A percentile compares a stretch with the other conserved stretches of the same genome.
phyloP scores from a whole-genome alignment of 2,888 invertebrate genomes.

The Dexiosoma caninum region DNA sequence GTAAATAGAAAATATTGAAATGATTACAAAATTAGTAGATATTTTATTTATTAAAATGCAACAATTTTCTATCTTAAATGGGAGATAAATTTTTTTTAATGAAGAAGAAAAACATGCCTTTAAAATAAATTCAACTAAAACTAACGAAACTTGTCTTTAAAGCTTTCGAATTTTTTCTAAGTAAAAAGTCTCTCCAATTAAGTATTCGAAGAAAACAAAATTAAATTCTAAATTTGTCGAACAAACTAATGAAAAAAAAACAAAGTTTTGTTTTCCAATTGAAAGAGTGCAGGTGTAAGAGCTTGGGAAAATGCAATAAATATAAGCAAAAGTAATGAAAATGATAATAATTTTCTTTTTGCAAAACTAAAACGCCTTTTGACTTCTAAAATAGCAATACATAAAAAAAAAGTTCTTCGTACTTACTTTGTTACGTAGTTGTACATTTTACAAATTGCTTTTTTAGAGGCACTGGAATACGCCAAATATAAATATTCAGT shows the following conservation, averaged over 20 bases:
- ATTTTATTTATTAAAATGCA: not conserved
- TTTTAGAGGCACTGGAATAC: constrained; percentile 69
- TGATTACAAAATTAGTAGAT: constrained; percentile 30
- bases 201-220: not conserved
- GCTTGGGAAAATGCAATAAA: not conserved
- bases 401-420: not conserved
- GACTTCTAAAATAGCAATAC: not conserved
- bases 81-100: constrained; percentile 40
- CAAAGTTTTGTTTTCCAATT: not conserved
- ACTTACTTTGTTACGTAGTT: constrained; percentile 72
- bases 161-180: not conserved
- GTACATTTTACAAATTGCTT: constrained; percentile 70
- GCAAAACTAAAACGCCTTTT: not conserved
- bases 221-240: constrained; percentile 1
- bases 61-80: not conserved
- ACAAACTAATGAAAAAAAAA: too few species aligned
- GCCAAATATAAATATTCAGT: constrained; percentile 71
- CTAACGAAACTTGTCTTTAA: not conserved
- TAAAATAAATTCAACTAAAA: constrained; percentile 33
- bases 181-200: constrained; percentile 6
- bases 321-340: not conserved
- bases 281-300: constrained; percentile 33
- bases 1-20: constrained; percentile 61
- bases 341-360: not conserved
- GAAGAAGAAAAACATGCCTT: constrained; percentile 26